These are phyloP conservation scores for Microtus pennsylvanicus DNA, from an alignment of 2,113 vertebrate genomes.

Conservation along the genomic window DNA sequence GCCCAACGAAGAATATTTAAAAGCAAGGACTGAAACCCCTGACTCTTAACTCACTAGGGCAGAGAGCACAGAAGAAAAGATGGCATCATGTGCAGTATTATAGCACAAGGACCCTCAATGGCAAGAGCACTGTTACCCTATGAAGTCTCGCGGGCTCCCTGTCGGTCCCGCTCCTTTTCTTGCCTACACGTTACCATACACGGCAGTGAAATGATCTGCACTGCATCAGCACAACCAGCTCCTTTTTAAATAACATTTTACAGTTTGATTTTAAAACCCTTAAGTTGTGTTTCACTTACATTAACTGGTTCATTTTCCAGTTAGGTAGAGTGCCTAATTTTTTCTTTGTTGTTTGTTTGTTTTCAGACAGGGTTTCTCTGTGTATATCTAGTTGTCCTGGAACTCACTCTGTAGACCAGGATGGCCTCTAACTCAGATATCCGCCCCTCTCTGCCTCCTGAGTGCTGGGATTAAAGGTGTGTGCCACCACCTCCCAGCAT, in stretches of 20 bases:
- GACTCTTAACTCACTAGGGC: background rate
- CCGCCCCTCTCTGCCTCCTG: too few species aligned
- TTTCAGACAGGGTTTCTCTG: background rate
- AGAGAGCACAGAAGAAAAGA: background rate
- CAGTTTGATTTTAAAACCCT: background rate
- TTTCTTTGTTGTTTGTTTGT: too few species aligned
- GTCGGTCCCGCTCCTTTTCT: background rate
- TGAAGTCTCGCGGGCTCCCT: too few species aligned
- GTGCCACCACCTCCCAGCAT: background rate
- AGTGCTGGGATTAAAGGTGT: too few species aligned
- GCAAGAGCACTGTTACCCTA: too few species aligned
- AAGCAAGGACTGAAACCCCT: background rate
- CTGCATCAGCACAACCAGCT: background rate
- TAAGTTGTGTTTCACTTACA: background rate
- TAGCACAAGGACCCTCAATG: too few species aligned
- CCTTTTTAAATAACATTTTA: background rate
- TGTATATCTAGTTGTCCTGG: too few species aligned
- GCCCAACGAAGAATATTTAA: background rate
- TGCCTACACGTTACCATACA: background rate
- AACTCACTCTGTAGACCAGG: too few species aligned
- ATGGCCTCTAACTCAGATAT: too few species aligned
- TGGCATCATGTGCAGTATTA: too few species aligned
- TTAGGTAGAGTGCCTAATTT: background rate
- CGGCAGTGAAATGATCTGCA: background rate
- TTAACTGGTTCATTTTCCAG: background rate